Base-by-base conservation (phyloP, 2,113 vertebrate species). In the Mohoua ochrocephala region DNA sequence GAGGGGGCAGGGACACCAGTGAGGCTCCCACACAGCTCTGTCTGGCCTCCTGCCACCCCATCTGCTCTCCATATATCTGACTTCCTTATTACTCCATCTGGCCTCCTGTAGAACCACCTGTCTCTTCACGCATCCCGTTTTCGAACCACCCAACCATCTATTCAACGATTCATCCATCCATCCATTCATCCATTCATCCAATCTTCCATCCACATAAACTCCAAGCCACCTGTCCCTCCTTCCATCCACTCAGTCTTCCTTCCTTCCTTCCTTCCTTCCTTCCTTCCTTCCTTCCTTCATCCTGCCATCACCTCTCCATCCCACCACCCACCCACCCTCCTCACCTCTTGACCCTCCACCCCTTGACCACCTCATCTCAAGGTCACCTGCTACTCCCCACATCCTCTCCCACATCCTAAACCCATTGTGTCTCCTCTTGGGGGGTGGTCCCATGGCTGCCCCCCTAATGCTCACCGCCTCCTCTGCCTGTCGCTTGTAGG, bases 401-500 rank as follows among this genome's bases (percentile, higher is more conserved):
- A 45, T 45, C 20, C 23, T 52, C 8, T 81, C 10, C 44, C 23
- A 74, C 44, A 82, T 6, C 23, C 7, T 9, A 60, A 11, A 24
- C 24, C 33, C 28, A 60, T 3, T 6, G 3, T 4, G 5, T 57
- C 24, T 9, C 2, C 24, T 47, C n/a, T 53, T n/a, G 5, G 6
- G 10, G 12, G 2, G 1, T 39, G 9, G 13, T 45, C n/a, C 23
- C 28, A n/a, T 23, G 24, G 17, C 14, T 64, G 42, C 7, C 23
- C 11, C 20, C 14, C 15, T 24, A 78, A n/a, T 35, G 11, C 87
- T 89, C 49, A 95, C 93, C 60, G 93, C 93, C 54, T 95, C 93
- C 65, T 95, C 93, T 2, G 93, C 93, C 77, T 95, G 93, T 21
- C 93, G 13, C 50, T 95, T 95, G 77, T 95, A 95, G 65, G 93